Conservation (phyloP, 2,113 vertebrate genomes). For the Ictalurus punctatus region DNA sequence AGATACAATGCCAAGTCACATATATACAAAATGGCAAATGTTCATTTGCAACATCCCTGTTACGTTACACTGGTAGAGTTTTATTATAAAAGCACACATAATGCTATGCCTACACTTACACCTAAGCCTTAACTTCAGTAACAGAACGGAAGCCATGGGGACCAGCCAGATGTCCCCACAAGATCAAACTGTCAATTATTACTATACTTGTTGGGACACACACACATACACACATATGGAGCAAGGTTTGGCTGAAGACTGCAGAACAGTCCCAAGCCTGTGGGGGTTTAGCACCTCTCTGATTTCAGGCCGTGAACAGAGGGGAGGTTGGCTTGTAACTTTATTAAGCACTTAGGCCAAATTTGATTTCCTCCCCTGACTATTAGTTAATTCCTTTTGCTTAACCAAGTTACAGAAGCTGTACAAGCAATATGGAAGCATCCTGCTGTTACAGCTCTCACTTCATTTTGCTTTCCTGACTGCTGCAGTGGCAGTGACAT, state of each 20-base stretch:
- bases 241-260: constrained; percentile 3
- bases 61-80: not conserved
- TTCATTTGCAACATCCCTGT: not conserved
- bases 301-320: constrained; percentile 28
- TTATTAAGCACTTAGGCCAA: constrained; percentile 51
- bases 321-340: constrained; percentile 43
- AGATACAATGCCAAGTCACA: not conserved
- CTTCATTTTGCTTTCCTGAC: constrained; percentile 33
- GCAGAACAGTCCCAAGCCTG: constrained; percentile 21
- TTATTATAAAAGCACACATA: not conserved
- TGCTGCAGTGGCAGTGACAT: not conserved
- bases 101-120: not conserved
- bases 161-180: not conserved
- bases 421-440: constrained; percentile 6
- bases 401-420: constrained; percentile 49
- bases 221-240: not conserved
- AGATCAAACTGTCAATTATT: not conserved
- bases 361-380: constrained; percentile 48
- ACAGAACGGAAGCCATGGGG: not conserved
- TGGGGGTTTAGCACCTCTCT: constrained; percentile 38
- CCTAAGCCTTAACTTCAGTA: not conserved
- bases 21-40: not conserved
- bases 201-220: not conserved
- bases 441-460: constrained; percentile 41
- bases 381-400: constrained; percentile 53